These are phyloP conservation scores for Pavo muticus DNA, from an alignment of 2,113 vertebrate genomes.

Conservation along the genomic window DNA sequence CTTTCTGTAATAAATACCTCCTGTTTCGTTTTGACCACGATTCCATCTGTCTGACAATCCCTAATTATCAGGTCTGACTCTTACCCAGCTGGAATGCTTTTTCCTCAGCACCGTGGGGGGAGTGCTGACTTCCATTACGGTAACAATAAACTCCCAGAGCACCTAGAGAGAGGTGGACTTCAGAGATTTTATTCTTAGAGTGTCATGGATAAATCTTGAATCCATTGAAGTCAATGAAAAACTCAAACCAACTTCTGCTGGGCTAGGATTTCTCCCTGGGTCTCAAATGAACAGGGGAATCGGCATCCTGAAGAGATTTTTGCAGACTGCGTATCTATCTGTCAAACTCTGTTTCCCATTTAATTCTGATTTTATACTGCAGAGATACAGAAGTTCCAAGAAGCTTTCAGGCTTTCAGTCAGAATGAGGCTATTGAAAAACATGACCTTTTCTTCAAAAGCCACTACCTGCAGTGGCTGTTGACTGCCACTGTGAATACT, in stretches of 20 bases:
- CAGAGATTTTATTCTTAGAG: slow-evolving; percentile 39
- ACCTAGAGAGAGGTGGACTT: slow-evolving; percentile 27
- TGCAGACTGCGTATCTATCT: not conserved
- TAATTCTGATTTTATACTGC: slow-evolving; percentile 48
- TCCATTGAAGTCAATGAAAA: not conserved
- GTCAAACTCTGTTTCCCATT: slow-evolving; percentile 18
- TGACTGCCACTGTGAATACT: slow-evolving; percentile 65
- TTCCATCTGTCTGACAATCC: slow-evolving; percentile 15
- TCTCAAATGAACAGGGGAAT: slow-evolving; percentile 28
- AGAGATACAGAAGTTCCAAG: slow-evolving; percentile 61
- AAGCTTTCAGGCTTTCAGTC: slow-evolving; percentile 66
- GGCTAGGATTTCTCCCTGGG: not conserved
- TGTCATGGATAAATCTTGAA: not conserved
- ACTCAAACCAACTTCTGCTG: not conserved
- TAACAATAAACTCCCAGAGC: slow-evolving; percentile 46
- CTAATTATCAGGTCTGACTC: slow-evolving; percentile 33
- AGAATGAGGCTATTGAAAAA: slow-evolving; percentile 69
- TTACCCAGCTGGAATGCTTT: slow-evolving; percentile 57
- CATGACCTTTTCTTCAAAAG: slow-evolving; percentile 74
- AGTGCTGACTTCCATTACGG: slow-evolving; percentile 38
- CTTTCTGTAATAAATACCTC: slow-evolving; percentile 18
- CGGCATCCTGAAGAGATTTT: slow-evolving; percentile 25
- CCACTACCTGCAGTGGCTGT: slow-evolving; percentile 68
- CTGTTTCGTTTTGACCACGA: not conserved
- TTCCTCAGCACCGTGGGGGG: slow-evolving; percentile 13